phyloP scores from a whole-genome alignment of 1,140 invertebrate species.

The Drosophila seguyi region DNA sequence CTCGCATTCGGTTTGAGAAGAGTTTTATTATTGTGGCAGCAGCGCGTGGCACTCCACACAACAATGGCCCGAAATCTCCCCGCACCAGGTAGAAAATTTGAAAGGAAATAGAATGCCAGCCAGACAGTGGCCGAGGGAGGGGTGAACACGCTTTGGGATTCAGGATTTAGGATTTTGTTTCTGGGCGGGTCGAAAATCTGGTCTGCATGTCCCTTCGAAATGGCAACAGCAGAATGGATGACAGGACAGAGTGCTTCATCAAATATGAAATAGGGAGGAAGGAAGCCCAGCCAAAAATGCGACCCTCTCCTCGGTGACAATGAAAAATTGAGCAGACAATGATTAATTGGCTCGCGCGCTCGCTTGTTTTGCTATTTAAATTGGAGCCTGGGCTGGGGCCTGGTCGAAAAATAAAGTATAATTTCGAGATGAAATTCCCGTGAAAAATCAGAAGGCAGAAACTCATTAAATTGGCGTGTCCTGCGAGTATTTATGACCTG shows the following conservation, averaged over 20 bases:
- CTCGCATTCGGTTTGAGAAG: constrained; percentile 44
- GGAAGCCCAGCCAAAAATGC: constrained; percentile 29
- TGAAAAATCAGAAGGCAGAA: constrained; percentile 45
- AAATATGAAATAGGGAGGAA: constrained; percentile 66
- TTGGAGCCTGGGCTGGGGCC: constrained; percentile 3
- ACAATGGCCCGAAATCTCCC: constrained; percentile 50
- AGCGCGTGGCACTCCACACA: constrained; percentile 71
- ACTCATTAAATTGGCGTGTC: constrained; percentile 63
- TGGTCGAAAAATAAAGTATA: constrained; percentile 7
- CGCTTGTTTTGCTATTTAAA: constrained; percentile 64
- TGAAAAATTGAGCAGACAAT: constrained; percentile 75
- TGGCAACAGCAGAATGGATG: constrained; percentile 44
- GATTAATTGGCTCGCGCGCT: constrained; percentile 65
- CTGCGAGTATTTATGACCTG: constrained; percentile 65
- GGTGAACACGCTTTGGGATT: constrained; percentile 35
- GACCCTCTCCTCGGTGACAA: constrained; percentile 34
- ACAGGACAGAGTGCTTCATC: constrained; percentile 70
- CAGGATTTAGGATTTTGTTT: constrained; percentile 10
- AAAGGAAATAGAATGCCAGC: constrained; percentile 60
- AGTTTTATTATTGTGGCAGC: constrained; percentile 50
- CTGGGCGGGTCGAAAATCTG: constrained; percentile 23
- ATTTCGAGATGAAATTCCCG: constrained; percentile 47
- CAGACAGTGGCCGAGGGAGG: constrained; percentile 22
- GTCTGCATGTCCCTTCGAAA: constrained; percentile 22
- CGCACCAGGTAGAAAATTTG: constrained; percentile 36